These are phyloP conservation scores for Entomobrya multifasciata DNA, from an alignment of 2,888 invertebrate species.

Conservation along the genomic window DNA sequence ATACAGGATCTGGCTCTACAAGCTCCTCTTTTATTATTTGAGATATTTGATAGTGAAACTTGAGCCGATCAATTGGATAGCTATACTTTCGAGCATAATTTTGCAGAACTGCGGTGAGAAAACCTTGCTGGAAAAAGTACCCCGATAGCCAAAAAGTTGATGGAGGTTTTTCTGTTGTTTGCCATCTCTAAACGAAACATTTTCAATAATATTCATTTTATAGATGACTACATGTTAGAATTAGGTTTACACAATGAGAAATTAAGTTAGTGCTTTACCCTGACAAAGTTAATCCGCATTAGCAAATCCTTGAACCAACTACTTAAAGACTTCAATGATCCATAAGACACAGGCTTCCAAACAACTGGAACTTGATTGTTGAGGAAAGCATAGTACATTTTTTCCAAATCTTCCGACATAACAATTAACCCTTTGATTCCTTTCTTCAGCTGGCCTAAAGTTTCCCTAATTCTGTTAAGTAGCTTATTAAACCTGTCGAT, in stretches of 20 bases:
- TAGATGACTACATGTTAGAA: not conserved
- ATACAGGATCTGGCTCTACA: slow-evolving; percentile 62
- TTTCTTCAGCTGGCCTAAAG: slow-evolving; percentile 89
- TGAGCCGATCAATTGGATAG: slow-evolving; percentile 93
- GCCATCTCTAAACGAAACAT: slow-evolving; percentile 50
- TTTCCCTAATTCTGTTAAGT: slow-evolving; percentile 87
- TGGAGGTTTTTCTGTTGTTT: slow-evolving; percentile 88
- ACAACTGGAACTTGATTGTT: slow-evolving; percentile 91
- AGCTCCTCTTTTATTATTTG: slow-evolving; percentile 82
- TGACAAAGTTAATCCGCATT: slow-evolving; percentile 90
- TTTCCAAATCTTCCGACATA: slow-evolving; percentile 94
- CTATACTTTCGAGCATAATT: slow-evolving; percentile 95
- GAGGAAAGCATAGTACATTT: slow-evolving; percentile 89
- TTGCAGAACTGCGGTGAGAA: slow-evolving; percentile 84
- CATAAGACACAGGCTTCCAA: slow-evolving; percentile 91
- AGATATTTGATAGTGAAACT: slow-evolving; percentile 86
- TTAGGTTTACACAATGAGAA: too few species aligned
- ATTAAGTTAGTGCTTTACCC: too few species aligned
- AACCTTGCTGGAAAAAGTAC: slow-evolving; percentile 97
- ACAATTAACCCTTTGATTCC: slow-evolving; percentile 95
- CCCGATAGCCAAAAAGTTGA: slow-evolving; percentile 93
- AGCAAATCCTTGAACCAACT: slow-evolving; percentile 93
- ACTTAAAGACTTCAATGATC: slow-evolving; percentile 92
- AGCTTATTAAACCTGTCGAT: slow-evolving; percentile 91
- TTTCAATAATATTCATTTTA: not conserved